A percentile compares a stretch with the other conserved stretches of the same genome.
Evolutionary conservation across 2,888 invertebrate genomes (phyloP).

Genomic region (Anthophora plumipes): DNA sequence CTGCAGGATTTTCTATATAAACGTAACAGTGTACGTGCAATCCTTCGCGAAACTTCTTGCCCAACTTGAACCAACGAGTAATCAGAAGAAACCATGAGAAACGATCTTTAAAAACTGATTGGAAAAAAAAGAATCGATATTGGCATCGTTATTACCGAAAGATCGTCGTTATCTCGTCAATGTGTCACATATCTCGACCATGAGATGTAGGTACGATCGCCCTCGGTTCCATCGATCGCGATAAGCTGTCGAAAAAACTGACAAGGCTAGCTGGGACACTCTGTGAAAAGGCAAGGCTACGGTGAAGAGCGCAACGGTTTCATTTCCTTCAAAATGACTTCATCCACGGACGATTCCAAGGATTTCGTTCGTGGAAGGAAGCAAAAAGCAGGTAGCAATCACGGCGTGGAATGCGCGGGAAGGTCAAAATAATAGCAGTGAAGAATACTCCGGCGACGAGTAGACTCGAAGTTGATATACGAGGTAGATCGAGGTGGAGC

Average conservation of each 20-base stretch:
- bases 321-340: conserved; percentile 67
- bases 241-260: conserved; percentile 15
- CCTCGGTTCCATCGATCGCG: conserved; percentile 17
- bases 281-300: conserved; percentile 48
- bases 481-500: conserved; percentile 30
- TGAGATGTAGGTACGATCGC: not conserved
- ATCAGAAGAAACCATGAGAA: not conserved
- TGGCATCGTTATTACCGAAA: not conserved
- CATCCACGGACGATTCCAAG: conserved; percentile 69
- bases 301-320: conserved; percentile 32
- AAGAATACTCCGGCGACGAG: not conserved
- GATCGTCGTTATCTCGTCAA: not conserved
- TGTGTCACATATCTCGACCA: not conserved
- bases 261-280: not conserved
- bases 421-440: conserved; percentile 69
- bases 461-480: conserved; percentile 27
- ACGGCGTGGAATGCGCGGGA: conserved; percentile 64
- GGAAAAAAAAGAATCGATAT: not conserved
- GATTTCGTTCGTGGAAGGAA: conserved; percentile 65
- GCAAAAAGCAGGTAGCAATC: conserved; percentile 70
- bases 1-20: no score
- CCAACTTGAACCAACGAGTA: no score
- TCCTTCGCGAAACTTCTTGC: no score
- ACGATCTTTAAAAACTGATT: not conserved
- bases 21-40: no score